Conservation (phyloP, 2,888 invertebrate genomes). For the Cheilosia vernalis region DNA sequence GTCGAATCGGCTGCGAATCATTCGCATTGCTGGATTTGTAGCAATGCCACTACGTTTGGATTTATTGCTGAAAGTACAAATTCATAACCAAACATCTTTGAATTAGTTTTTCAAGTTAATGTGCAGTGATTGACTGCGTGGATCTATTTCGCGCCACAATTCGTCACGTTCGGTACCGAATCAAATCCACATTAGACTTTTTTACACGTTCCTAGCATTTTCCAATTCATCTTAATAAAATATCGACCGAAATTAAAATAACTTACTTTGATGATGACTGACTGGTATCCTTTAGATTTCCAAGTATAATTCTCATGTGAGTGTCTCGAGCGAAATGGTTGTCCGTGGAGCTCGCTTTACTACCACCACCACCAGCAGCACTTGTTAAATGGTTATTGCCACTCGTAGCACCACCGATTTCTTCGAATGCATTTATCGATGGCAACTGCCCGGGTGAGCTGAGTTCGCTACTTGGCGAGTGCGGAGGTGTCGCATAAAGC, state of each 20-base stretch:
- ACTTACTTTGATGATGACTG: conserved; percentile 81
- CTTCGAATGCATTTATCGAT: conserved; percentile 82
- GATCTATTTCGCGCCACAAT: too few relatives aligned
- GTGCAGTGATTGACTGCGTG: too few relatives aligned
- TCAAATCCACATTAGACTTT: too few relatives aligned
- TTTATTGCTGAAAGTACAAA: conserved; percentile 81
- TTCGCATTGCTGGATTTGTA: conserved; percentile 92
- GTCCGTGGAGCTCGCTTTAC: conserved; percentile 85
- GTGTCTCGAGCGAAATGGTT: conserved; percentile 95
- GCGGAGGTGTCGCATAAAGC: conserved; percentile 92
- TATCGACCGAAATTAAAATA: conserved; percentile 28
- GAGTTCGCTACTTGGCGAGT: conserved; percentile 88
- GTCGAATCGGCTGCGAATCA: conserved; percentile 86
- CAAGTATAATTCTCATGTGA: conserved; percentile 95
- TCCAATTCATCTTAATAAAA: neutral
- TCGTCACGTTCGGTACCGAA: too few relatives aligned
- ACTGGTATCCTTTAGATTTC: conserved; percentile 84
- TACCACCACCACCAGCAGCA: conserved; percentile 73
- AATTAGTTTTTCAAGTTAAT: too few relatives aligned
- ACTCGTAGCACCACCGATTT: conserved; percentile 80
- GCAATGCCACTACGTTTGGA: conserved; percentile 93
- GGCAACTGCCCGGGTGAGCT: conserved; percentile 84
- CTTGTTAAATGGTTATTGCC: conserved; percentile 65
- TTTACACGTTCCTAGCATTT: neutral
- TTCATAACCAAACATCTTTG: neutral